phyloP scores from a whole-genome alignment of 2,888 invertebrate genomes.

The Incurvaria masculella region DNA sequence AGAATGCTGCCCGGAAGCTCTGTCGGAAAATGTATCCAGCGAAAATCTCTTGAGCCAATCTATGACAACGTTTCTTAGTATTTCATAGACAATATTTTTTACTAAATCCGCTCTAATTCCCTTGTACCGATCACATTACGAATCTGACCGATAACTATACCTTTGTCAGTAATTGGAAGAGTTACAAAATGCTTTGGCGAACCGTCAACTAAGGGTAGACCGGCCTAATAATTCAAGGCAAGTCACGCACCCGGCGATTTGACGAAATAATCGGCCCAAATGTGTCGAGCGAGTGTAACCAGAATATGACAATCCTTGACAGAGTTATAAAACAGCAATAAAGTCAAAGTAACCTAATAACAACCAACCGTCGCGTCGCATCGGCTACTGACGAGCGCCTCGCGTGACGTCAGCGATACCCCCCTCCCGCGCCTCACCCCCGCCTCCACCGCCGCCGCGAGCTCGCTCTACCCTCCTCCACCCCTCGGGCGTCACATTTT shows the following conservation, averaged over 20 bases:
- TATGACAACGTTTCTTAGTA: no score
- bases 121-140: no score
- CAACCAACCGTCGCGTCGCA: conserved; percentile 13
- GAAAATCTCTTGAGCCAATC: no score
- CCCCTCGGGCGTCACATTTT: background rate
- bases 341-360: conserved; percentile 15
- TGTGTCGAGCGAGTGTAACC: background rate
- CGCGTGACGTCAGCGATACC: conserved; percentile 8
- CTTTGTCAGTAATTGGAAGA: no score
- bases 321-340: conserved; percentile 27
- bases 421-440: background rate
- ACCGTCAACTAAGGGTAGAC: no score
- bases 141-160: no score
- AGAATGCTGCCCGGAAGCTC: no score
- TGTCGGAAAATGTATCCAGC: no score
- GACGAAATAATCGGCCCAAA: background rate
- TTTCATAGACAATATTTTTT: no score
- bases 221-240: background rate
- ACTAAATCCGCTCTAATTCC: no score
- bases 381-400: conserved; percentile 4
- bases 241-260: background rate
- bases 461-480: no score
- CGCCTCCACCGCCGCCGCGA: background rate
- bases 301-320: conserved; percentile 12
- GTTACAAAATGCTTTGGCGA: no score